Percentiles rank a stretch among this genome's conserved stretches.
Evolutionary conservation across 2,888 invertebrate genomes (phyloP).

Genomic region (Lycocerus yunnanus): DNA sequence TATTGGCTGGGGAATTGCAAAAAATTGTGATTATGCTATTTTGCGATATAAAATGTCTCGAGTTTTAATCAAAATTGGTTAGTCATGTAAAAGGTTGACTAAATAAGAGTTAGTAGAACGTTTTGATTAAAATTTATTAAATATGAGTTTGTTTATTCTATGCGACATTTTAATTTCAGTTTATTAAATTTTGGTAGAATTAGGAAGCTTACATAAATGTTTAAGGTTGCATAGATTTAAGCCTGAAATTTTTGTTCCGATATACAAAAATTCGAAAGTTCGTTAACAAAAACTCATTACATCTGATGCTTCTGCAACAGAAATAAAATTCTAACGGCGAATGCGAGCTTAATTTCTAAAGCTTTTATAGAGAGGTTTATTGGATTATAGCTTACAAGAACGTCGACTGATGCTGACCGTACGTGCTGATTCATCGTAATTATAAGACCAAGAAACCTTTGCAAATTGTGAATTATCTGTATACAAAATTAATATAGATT

Average conservation of each 20-base stretch:
- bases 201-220: not conserved
- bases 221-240: not conserved
- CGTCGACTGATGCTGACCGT: conserved; percentile 6
- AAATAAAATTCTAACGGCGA: not conserved
- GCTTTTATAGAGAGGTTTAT: conserved; percentile 17
- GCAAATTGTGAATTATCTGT: not conserved
- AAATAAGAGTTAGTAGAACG: not conserved
- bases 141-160: not conserved
- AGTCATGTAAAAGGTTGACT: not conserved
- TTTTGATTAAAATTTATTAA: not conserved
- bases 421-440: conserved; percentile 13
- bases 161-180: not conserved
- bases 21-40: not conserved
- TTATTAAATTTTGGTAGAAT: not conserved
- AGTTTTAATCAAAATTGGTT: not conserved
- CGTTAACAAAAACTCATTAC: conserved; percentile 1
- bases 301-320: not conserved
- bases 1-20: not conserved
- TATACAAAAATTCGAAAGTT: not conserved
- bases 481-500: not conserved
- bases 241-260: not conserved
- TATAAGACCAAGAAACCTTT: conserved; percentile 3
- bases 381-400: conserved; percentile 13
- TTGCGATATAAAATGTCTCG: not conserved
- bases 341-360: conserved; percentile 10